phyloP scores from a whole-genome alignment of 2,113 vertebrate species.

The Gopherus evgoodei region DNA sequence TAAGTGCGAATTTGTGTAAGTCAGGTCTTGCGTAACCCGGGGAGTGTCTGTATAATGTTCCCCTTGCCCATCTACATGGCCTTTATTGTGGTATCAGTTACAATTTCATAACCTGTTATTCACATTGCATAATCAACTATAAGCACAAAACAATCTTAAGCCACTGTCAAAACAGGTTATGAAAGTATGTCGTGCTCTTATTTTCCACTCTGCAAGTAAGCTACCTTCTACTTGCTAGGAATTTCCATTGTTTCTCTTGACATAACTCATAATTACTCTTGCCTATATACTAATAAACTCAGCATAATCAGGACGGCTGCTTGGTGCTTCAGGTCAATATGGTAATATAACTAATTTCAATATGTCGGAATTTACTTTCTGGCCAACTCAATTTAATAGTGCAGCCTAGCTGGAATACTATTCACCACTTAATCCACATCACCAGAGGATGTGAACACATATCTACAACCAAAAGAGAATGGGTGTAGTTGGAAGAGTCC shows the following conservation, averaged over 20 bases:
- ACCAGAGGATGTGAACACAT: rapidly evolving
- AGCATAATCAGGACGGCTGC: too few species aligned
- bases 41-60: neutral
- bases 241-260: too few species aligned
- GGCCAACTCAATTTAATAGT: rapidly evolving
- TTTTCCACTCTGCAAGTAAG: neutral
- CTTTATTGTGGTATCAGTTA: too few species aligned
- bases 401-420: neutral
- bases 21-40: too few species aligned
- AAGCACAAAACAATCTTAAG: neutral
- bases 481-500: too few species aligned
- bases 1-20: too few species aligned
- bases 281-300: too few species aligned
- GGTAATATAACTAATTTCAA: neutral
- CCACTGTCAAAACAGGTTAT: neutral
- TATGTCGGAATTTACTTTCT: neutral
- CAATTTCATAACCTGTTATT: neutral
- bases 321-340: too few species aligned
- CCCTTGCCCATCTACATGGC: neutral
- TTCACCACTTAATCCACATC: rapidly evolving
- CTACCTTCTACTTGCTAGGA: too few species aligned
- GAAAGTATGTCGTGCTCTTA: neutral
- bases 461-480: rapidly evolving
- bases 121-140: neutral
- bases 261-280: too few species aligned